Base-by-base conservation (phyloP, 2,888 invertebrate genomes). In the Hydrotaea diabolus region DNA sequence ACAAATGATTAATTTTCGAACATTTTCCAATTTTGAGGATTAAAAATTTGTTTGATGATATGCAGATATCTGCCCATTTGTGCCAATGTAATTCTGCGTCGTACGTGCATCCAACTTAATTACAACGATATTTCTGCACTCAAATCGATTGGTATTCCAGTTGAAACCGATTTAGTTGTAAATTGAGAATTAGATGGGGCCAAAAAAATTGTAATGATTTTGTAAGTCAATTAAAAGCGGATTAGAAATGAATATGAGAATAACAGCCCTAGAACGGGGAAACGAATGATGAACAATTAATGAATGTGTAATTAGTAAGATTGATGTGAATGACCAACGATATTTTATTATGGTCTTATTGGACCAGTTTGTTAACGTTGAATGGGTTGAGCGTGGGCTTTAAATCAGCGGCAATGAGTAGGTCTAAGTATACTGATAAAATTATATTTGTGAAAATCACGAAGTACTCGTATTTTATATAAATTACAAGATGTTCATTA, bases 1-100 rank as follows among this genome's bases (percentile, higher is more conserved):
- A 77, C 83, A 88, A 88, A 90, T 89, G 90, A 91, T 91, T 90
- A 89, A 90, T 91, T 91, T 85, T 88, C 88, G 88, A 88, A 89
- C 82, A 82, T 90, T 90, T 89, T 89, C 85, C 85, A 88, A 88
- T 86, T n/a, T 88, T 87, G 83, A 86, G 87, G 87, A 87, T 88
- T 87, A 86, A 86, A 87, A 80, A 86, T 87, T 83, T 83, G 82
- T 86, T 85, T 79, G 82, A 85, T 82, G 85, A 83, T 78, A 59
- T 85, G 85, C 82, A 85, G 85, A 82, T 79, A 82, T 76, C 66
- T 82, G 71, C 4, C 23, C 26, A 26, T 49, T 49, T 49, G 31
- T 59, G 26, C 0, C 2, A n/a, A 11, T 62, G 3, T 21, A 19
- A 19, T 23, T 46, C 69, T 15, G 46, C 23, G 69, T 59, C 15